phyloP scores from a whole-genome alignment of 2,888 invertebrate genomes.

The Melanargia galathea region DNA sequence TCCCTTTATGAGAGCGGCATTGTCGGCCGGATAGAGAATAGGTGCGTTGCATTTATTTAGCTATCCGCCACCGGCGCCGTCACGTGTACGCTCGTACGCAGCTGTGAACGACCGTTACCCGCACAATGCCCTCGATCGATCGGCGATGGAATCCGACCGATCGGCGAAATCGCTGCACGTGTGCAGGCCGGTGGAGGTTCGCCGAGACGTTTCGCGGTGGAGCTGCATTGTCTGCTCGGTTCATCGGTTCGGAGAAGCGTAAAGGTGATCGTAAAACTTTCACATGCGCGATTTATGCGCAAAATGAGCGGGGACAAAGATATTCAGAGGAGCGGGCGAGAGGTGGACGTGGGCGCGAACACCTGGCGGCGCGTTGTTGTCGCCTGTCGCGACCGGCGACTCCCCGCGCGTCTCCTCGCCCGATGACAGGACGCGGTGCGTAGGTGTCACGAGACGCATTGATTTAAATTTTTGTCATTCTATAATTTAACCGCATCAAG shows the following conservation, averaged over 20 bases:
- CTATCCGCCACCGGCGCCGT: constrained; percentile 79
- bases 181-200: constrained; percentile 70
- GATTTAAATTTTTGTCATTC: constrained; percentile 3
- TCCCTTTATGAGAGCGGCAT: constrained; percentile 80
- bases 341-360: constrained; percentile 77
- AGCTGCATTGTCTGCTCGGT: constrained; percentile 71
- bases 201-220: constrained; percentile 68
- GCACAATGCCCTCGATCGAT: constrained; percentile 82
- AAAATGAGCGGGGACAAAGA: constrained; percentile 74
- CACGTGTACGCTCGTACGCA: constrained; percentile 77
- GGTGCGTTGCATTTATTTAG: constrained; percentile 81
- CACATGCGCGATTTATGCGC: constrained; percentile 77
- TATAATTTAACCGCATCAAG: not conserved
- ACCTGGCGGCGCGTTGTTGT: constrained; percentile 79
- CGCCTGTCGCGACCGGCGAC: constrained; percentile 56
- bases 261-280: constrained; percentile 80
- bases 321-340: constrained; percentile 68
- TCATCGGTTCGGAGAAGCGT: constrained; percentile 76
- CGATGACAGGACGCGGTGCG: constrained; percentile 44
- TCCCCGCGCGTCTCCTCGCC: constrained; percentile 33
- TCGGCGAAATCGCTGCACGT: constrained; percentile 71
- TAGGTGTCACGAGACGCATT: constrained; percentile 44
- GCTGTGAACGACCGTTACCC: constrained; percentile 81
- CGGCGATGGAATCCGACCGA: constrained; percentile 73
- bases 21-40: constrained; percentile 79